A percentile compares a stretch with the other conserved stretches of the same genome.
Conservation (phyloP, 2,113 vertebrate species). For the Lampris incognitus region DNA sequence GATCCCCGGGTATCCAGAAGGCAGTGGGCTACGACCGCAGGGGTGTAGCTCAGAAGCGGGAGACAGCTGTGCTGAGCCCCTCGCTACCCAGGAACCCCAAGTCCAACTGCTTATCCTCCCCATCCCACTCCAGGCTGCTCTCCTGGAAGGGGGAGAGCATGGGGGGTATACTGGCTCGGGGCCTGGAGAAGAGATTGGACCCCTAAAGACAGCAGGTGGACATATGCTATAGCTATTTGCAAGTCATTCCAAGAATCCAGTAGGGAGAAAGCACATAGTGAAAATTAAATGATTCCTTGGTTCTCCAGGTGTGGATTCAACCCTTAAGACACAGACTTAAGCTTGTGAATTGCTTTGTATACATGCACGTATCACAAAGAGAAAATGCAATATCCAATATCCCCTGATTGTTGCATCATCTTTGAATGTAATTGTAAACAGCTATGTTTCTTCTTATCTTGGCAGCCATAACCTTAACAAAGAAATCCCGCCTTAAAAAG, state of each 20-base stretch:
- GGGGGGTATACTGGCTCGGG: constrained; percentile 66
- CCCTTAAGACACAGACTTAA: background rate
- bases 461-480: constrained; percentile 66
- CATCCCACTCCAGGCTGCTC: constrained; percentile 57
- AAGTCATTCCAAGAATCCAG: too few relatives aligned
- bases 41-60: constrained; percentile 83
- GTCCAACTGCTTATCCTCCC: constrained; percentile 73
- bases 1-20: constrained; percentile 61
- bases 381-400: too few relatives aligned
- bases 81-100: constrained; percentile 49
- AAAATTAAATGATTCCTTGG: too few relatives aligned
- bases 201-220: constrained; percentile 78
- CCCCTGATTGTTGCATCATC: background rate
- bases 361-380: background rate
- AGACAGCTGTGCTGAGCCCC: constrained; percentile 68
- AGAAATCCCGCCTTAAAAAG: constrained; percentile 60
- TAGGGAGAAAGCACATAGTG: too few relatives aligned
- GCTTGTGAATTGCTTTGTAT: background rate
- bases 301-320: background rate
- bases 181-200: constrained; percentile 81
- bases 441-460: constrained; percentile 36
- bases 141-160: constrained; percentile 66
- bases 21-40: constrained; percentile 72
- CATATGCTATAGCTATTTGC: background rate
- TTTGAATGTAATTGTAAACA: constrained; percentile 20